A percentile compares a stretch with the other conserved stretches of the same genome.
These are phyloP conservation scores for Nyctereutes procyonoides DNA, from an alignment of 2,113 vertebrate species.

Conservation along the genomic window DNA sequence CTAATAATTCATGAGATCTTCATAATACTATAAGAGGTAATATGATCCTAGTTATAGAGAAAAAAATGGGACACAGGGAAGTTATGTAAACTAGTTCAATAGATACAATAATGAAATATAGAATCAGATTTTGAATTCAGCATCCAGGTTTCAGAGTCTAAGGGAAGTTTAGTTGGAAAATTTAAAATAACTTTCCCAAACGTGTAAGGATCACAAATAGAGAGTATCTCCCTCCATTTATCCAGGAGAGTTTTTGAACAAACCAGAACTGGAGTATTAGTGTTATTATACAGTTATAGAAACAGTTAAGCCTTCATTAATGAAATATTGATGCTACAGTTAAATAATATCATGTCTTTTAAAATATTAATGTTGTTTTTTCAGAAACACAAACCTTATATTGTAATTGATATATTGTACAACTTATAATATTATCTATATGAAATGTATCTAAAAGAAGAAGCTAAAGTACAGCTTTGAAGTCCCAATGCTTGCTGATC, in stretches of 20 bases:
- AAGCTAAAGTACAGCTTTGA: neutral
- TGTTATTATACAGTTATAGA: neutral
- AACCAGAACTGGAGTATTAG: neutral
- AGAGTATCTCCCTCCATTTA: neutral
- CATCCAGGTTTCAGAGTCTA: neutral
- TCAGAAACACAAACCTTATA: neutral
- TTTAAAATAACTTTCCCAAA: neutral
- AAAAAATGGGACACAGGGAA: neutral
- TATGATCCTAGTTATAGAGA: neutral
- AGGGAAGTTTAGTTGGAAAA: neutral
- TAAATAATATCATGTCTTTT: neutral
- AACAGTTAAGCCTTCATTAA: neutral
- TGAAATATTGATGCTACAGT: neutral
- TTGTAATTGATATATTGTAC: neutral
- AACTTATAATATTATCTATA: neutral
- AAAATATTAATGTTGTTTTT: neutral
- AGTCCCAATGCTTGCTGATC: neutral
- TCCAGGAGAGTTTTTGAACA: neutral
- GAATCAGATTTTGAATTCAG: neutral
- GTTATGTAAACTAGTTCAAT: neutral
- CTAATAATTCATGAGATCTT: neutral
- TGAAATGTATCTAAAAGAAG: neutral
- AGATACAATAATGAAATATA: neutral
- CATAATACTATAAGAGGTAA: neutral
- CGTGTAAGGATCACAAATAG: neutral